A percentile compares a stretch with the other conserved stretches of the same genome.
phyloP scores from a whole-genome alignment of 1,140 invertebrate species.

The Orussus abietinus region DNA sequence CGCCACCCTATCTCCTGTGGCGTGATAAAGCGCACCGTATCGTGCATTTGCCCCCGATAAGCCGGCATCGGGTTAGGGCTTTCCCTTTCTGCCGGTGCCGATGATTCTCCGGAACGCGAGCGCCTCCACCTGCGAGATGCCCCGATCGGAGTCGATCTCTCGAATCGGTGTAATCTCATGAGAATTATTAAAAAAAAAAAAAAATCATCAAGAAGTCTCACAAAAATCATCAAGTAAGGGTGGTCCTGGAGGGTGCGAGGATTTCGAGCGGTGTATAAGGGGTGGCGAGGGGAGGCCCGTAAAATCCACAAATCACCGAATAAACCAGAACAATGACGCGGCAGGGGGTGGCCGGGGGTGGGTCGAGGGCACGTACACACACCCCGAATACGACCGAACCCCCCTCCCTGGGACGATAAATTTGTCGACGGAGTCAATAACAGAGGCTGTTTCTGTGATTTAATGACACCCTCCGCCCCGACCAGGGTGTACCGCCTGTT shows the following conservation, averaged over 20 bases:
- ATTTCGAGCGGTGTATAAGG: background rate
- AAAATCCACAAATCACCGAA: constrained; percentile 54
- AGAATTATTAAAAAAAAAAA: background rate
- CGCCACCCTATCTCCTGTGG: constrained; percentile 46
- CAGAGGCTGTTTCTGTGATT: constrained; percentile 53
- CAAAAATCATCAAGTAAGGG: background rate
- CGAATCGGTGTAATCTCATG: too few relatives aligned
- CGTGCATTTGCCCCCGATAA: too few relatives aligned
- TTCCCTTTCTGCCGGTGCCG: too few relatives aligned
- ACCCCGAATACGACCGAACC: constrained; percentile 39
- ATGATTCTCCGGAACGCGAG: too few relatives aligned
- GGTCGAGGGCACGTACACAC: constrained; percentile 17
- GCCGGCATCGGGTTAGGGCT: too few relatives aligned
- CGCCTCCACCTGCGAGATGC: too few relatives aligned
- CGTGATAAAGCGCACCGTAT: too few relatives aligned
- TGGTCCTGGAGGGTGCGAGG: constrained; percentile 8
- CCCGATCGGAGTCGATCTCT: too few relatives aligned
- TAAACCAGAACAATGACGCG: constrained; percentile 52
- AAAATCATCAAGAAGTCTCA: background rate
- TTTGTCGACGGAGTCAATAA: constrained; percentile 54
- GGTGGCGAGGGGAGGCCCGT: constrained; percentile 24
- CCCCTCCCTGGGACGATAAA: constrained; percentile 50
- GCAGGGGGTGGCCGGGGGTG: constrained; percentile 14
- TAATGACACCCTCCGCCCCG: constrained; percentile 39
- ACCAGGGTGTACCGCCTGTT: constrained; percentile 14